Percentiles rank a stretch among this genome's conserved stretches.
These are phyloP conservation scores for Pelosia muscerda DNA, from an alignment of 2,888 invertebrate genomes.

Conservation along the genomic window DNA sequence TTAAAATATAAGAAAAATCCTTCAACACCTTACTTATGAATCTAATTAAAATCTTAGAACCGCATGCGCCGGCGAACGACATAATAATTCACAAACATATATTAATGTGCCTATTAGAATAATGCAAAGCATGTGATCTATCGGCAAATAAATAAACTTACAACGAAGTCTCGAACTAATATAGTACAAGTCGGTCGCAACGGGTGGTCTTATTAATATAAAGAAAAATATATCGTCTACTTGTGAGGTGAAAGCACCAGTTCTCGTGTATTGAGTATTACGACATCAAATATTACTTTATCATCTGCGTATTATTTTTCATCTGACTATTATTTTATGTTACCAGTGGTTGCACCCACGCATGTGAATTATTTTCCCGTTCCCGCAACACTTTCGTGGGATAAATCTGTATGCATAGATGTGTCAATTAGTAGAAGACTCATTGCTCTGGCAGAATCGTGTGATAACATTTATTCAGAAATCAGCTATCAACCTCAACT, in stretches of 20 bases:
- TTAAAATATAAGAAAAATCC: neutral
- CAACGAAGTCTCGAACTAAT: conserved; percentile 48
- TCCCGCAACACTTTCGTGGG: too few relatives aligned
- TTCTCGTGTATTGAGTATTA: conserved; percentile 15
- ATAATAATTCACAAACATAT: conserved; percentile 23
- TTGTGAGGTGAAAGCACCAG: conserved; percentile 26
- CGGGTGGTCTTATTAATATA: conserved; percentile 55
- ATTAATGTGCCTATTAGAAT: conserved; percentile 30
- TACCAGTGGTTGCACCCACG: too few relatives aligned
- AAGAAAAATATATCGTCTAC: conserved; percentile 53
- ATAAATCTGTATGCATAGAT: too few relatives aligned
- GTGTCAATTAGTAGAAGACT: too few relatives aligned
- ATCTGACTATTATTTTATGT: too few relatives aligned
- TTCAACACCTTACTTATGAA: conserved; percentile 4
- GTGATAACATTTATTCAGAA: too few relatives aligned
- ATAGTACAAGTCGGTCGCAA: conserved; percentile 42
- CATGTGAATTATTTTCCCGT: too few relatives aligned
- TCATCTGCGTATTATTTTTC: neutral
- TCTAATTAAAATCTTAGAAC: conserved; percentile 16
- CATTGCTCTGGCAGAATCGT: too few relatives aligned
- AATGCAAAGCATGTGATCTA: conserved; percentile 44
- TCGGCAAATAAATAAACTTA: conserved; percentile 53
- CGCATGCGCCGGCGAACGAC: conserved; percentile 20
- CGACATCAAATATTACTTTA: conserved; percentile 2
- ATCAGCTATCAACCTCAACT: too few relatives aligned